Percentiles rank a stretch among this genome's conserved stretches.
Evolutionary conservation across 2,888 invertebrate genomes (phyloP).

Genomic region (Drosophila yooni): DNA sequence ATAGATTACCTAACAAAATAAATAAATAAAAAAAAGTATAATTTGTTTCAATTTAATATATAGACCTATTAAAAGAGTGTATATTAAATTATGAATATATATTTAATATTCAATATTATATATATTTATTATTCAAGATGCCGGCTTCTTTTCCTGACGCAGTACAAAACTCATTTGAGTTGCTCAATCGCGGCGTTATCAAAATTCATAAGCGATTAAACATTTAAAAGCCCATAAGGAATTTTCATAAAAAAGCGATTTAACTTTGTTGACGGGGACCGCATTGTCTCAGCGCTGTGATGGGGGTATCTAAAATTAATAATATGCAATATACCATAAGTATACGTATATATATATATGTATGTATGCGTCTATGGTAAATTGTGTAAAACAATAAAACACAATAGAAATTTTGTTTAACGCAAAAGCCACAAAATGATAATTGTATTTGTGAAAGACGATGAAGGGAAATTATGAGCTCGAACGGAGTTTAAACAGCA

Average conservation of each 20-base stretch:
- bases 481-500: constrained; percentile 59
- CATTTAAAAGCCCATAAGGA: constrained; percentile 80
- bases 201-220: constrained; percentile 80
- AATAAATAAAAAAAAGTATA: not conserved
- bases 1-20: not conserved
- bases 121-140: not conserved
- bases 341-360: not conserved
- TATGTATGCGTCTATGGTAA: constrained; percentile 23
- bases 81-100: constrained; percentile 12
- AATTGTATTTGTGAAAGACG: constrained; percentile 72
- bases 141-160: not conserved
- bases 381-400: constrained; percentile 46
- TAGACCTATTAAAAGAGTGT: not conserved
- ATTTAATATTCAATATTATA: not conserved
- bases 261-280: constrained; percentile 57
- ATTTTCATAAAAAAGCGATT: constrained; percentile 82
- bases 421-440: constrained; percentile 73
- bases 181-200: constrained; percentile 58
- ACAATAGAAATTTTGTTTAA: constrained; percentile 71
- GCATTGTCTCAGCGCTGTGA: constrained; percentile 21
- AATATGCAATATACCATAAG: constrained; percentile 44
- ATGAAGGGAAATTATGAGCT: constrained; percentile 74
- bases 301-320: constrained; percentile 43
- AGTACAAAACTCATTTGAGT: too few relatives aligned
- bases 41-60: constrained; percentile 4